Percentiles rank a stretch among this genome's conserved stretches.
These are phyloP conservation scores for Drosophila serrata DNA, from an alignment of 1,140 invertebrate species.

Conservation along the genomic window DNA sequence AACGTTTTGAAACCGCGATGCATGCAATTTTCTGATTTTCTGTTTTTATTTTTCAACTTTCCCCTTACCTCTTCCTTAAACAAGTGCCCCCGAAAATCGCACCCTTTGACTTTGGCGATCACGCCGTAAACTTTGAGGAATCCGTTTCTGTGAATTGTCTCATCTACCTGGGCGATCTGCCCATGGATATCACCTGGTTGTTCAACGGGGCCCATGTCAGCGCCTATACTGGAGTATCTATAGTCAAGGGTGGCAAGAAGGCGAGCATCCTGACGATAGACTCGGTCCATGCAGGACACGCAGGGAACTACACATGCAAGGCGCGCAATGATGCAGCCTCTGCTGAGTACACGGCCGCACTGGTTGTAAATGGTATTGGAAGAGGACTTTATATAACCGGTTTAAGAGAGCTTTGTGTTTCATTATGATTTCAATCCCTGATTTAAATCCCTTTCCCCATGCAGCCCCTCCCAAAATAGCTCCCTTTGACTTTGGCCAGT, in stretches of 20 bases:
- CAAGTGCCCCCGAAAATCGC: constrained; percentile 90
- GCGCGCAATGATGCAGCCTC: constrained; percentile 92
- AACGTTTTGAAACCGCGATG: neutral
- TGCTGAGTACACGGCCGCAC: constrained; percentile 88
- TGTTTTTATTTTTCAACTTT: constrained; percentile 20
- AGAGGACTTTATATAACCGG: neutral
- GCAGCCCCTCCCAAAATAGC: constrained; percentile 89
- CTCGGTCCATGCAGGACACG: constrained; percentile 89
- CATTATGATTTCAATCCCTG: constrained; percentile 19
- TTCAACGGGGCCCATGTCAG: constrained; percentile 87
- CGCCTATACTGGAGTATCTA: constrained; percentile 73
- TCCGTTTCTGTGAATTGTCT: constrained; percentile 91
- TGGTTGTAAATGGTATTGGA: constrained; percentile 91
- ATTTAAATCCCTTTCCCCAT: neutral
- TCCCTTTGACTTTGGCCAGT: constrained; percentile 88
- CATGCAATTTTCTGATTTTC: constrained; percentile 1
- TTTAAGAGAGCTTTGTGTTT: neutral
- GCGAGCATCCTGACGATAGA: constrained; percentile 92
- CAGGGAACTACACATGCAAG: constrained; percentile 90
- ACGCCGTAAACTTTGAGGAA: constrained; percentile 89
- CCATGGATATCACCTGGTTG: constrained; percentile 92
- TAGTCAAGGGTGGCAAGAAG: constrained; percentile 84
- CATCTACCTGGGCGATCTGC: constrained; percentile 93
- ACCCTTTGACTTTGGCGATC: constrained; percentile 89
- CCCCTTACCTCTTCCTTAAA: neutral